Evolutionary conservation across 2,113 vertebrate genomes (phyloP).

Genomic region (Passer montanus): DNA sequence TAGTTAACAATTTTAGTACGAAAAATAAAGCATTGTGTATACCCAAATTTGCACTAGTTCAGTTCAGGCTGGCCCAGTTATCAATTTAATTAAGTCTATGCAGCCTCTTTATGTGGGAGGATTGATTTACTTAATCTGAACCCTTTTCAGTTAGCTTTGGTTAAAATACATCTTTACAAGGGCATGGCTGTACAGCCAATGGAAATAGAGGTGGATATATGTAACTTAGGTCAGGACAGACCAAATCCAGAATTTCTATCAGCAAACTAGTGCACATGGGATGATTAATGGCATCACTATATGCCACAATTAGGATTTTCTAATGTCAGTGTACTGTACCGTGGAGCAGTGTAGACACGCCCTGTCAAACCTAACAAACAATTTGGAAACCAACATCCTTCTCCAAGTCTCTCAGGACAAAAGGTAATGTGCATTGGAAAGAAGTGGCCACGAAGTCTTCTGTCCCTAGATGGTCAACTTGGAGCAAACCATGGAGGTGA

Average conservation of each 20-base stretch:
- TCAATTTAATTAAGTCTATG: conserved; percentile 34
- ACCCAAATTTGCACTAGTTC: neutral
- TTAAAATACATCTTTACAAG: neutral
- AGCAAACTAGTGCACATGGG: neutral
- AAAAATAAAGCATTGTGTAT: neutral
- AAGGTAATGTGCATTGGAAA: neutral
- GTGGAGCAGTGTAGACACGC: neutral
- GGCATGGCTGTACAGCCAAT: neutral
- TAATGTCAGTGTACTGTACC: neutral
- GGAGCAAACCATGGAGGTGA: neutral
- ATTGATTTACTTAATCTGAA: conserved; percentile 14
- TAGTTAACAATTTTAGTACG: neutral
- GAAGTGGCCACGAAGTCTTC: neutral
- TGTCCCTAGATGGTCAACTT: neutral
- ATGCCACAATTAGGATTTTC: neutral
- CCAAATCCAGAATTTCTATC: neutral
- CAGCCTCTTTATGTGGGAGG: neutral
- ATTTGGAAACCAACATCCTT: neutral
- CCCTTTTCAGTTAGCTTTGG: neutral
- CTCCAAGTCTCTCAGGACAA: neutral
- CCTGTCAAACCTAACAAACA: neutral
- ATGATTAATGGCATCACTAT: neutral
- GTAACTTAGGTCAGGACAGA: neutral
- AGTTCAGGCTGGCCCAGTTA: conserved; percentile 27
- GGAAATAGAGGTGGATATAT: neutral